These are phyloP conservation scores for Schmidtea mediterranea DNA, from an alignment of 1,140 invertebrate genomes.

Conservation along the genomic window DNA sequence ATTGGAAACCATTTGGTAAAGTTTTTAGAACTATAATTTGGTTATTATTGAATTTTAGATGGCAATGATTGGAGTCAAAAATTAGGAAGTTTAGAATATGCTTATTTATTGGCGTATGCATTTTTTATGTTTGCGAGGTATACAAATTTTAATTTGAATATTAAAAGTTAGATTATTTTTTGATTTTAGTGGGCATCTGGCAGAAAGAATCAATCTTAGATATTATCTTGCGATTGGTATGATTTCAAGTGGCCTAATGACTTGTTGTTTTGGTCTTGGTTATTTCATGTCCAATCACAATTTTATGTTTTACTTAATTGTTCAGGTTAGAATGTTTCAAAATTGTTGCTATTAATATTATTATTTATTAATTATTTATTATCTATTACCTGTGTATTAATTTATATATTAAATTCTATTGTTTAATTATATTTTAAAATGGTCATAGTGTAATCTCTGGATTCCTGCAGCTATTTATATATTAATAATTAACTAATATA, in stretches of 20 bases:
- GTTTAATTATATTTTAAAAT: background rate
- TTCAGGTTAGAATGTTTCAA: too few relatives aligned
- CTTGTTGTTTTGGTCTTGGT: conserved; percentile 1
- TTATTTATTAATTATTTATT: background rate
- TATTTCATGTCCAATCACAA: conserved; percentile 4
- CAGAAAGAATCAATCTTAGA: conserved; percentile 4
- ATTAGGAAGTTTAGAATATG: conserved; percentile 57
- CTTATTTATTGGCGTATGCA: conserved; percentile 72
- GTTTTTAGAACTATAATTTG: too few relatives aligned
- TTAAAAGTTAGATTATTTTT: too few relatives aligned
- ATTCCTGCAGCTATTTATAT: too few relatives aligned
- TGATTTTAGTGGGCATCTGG: conserved; percentile 4
- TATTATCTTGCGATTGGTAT: background rate
- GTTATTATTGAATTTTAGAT: background rate
- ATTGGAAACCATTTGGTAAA: too few relatives aligned
- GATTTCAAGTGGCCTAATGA: background rate
- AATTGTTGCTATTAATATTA: too few relatives aligned
- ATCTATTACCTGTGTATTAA: background rate
- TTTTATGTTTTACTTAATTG: background rate
- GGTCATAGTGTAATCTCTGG: too few relatives aligned
- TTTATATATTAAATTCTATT: background rate
- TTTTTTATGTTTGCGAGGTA: conserved; percentile 65
- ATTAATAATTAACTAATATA: too few relatives aligned
- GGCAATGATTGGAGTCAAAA: background rate
- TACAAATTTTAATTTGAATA: background rate